Base-by-base conservation (phyloP, 2,113 vertebrate genomes). In the Atrichornis clamosus region DNA sequence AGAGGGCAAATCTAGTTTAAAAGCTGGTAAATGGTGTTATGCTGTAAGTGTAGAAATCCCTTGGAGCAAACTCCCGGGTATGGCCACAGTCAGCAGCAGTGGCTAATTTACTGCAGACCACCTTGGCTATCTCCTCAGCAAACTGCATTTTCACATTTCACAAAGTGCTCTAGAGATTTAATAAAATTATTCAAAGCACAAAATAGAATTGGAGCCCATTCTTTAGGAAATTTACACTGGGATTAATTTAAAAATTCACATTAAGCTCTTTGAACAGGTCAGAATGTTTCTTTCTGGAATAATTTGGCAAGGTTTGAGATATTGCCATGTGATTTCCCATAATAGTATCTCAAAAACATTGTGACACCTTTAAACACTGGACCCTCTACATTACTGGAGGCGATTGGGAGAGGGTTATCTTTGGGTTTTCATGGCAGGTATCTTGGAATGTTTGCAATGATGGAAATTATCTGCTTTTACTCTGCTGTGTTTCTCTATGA, bases 41-140 rank as follows among this genome's bases (percentile, higher is more conserved):
- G n/a, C 42, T 56, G 15, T 50, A 72, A 90, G 81, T 37, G 33
- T 17, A 85, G 92, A 95, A 95, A 95, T 93, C 76, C 89, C 85
- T 81, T 50, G 74, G 67, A 96, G 92, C 80, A 76, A 91, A 10
- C 85, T 89, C 27, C 19, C 39, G 3, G 9, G 64, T 53, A 92
- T 15, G 62, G 81, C 82, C 90, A 14, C 79, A 72, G 89, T 95
- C 96, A 96, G 96, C 95, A 96, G 32, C 23, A 64, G 59, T 39
- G 63, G 62, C 77, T 95, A 93, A 97, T 96, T 94, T 92, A 84
- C 81, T 89, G 91, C 95, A 64, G 84, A 59, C 81, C 92, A 91
- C 94, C 94, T 77, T 63, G 82, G 81, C 88, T 90, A 65, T 87
- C 91, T 95, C 83, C 86, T 95, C n/a, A 94, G 92, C 46, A 80